Base-by-base conservation (phyloP, 2,888 invertebrate genomes). In the Stomorhina lunata region DNA sequence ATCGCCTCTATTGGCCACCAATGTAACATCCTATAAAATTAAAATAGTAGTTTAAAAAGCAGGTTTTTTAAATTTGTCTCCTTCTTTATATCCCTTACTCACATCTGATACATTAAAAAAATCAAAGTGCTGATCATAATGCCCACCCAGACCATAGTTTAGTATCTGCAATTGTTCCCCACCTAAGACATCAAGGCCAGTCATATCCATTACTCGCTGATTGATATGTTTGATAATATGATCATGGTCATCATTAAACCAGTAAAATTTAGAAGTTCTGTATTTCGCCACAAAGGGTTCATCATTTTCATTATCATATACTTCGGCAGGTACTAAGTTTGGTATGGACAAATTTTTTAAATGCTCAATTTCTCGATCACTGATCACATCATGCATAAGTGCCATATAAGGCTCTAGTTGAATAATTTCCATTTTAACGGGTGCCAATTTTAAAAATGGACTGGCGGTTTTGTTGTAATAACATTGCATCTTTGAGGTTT, bases 61-160 rank as follows among this genome's bases (percentile, higher is more conserved):
- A n/a, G n/a, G n/a, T n/a, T n/a, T n/a, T n/a, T n/a, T n/a, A n/a
- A n/a, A n/a, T n/a, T n/a, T n/a, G n/a, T n/a, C n/a, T n/a, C n/a
- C n/a, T n/a, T n/a, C n/a, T n/a, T n/a, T n/a, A n/a, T n/a, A n/a
- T n/a, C n/a, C n/a, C n/a, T 27, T 17, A 83, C 88, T 85, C 40
- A 89, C 89, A 9, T 29, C 9, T 1, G 86, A 84, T 1, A 82
- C 17, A 61, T 89, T 88, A 32, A 90, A 89, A 69, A 84, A 90
- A 72, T 90, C 90, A 48, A 68, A 87, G 69, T 90, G 90, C 4
- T 81, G 84, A 17, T 81, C 87, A 27, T 89, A 90, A 48, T 89
- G 88, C 0, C 90, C 90, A 1, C 90, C 90, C 4, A 90, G 75
- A 0, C 90, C 90, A 65, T 90, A 90, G 61, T 90, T 90, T 87